Evolutionary conservation across 2,888 invertebrate genomes (phyloP), one percentile per base, ranked within the genome.

Genomic region (Automeris io): DNA sequence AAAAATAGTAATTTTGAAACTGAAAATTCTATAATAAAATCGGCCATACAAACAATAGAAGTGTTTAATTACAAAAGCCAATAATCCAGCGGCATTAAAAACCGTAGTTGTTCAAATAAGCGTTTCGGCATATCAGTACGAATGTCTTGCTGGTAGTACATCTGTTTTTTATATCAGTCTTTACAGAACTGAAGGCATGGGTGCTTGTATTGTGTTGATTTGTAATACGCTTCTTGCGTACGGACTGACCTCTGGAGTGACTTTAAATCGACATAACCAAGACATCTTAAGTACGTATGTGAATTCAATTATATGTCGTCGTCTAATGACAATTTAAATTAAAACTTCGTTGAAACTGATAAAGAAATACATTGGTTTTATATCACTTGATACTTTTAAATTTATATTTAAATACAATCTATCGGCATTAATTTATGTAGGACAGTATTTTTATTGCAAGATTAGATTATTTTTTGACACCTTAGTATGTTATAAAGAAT

Each of bases 121-220:
- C 38, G 33, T 38, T 16, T 13, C 38, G 38, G 18, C 1, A 12
- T 24, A 32, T 32, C 23, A 23, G 32, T 32, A 29, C 8, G 16
- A 13, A n/a, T 29, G 29, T 29, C 6, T 7, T 13, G 7, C 13
- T 13, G 12, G 7, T 29, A 13, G 29, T 9, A 16, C 24, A 23
- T 22, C 19, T 38, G 33, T 12, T 38, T 37, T 24, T 33, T 32
- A 21, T 38, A 38, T 38, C 38, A 38, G 38, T 38, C 9, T 33
- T 3, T 9, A 9, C 2, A 16, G 6, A 12, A 18, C 8, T 21
- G 26, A 18, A 38, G 26, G 24, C 33, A 33, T 38, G 38, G 19
- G 9, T 25, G 38, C 24, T 24, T 25, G 38, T 21, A 5, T 38
- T 5, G 23, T 38, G 11, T 6, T 38, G 7, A n/a, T 37, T 1